phyloP scores from a whole-genome alignment of 2,113 vertebrate genomes.

The Percina caprodes region DNA sequence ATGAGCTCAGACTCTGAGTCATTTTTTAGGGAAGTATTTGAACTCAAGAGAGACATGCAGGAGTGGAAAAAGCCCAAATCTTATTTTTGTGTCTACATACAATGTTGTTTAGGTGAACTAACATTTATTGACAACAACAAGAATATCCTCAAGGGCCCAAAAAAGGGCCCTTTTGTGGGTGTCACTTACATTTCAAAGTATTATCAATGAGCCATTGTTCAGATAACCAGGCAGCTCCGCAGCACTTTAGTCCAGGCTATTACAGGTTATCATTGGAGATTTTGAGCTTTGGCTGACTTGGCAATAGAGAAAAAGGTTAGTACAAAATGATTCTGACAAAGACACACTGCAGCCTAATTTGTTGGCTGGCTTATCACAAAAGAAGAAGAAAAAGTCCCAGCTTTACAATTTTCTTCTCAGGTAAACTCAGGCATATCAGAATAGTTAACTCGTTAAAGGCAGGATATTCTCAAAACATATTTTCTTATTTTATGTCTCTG shows the following conservation, averaged over 20 bases:
- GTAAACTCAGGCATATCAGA: conserved; percentile 39
- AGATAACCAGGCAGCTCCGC: conserved; percentile 31
- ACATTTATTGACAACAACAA: conserved; percentile 12
- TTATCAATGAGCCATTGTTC: conserved; percentile 36
- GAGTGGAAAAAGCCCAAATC: neutral
- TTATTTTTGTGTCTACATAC: neutral
- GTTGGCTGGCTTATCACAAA: conserved; percentile 27
- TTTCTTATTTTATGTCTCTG: neutral
- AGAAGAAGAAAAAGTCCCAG: neutral
- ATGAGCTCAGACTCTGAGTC: conserved; percentile 6
- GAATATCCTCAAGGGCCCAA: neutral
- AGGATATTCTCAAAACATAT: conserved; percentile 1
- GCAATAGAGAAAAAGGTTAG: conserved; percentile 59
- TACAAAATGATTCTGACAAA: conserved; percentile 43
- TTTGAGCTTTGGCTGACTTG: conserved; percentile 66
- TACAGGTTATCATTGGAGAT: conserved; percentile 67
- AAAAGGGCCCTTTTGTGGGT: conserved; percentile 28
- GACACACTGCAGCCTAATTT: conserved; percentile 29
- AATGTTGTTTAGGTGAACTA: neutral
- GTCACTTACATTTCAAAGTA: conserved; percentile 46
- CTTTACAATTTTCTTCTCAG: conserved; percentile 29
- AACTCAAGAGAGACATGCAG: neutral
- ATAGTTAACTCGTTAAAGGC: conserved; percentile 13
- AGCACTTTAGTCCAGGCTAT: conserved; percentile 43
- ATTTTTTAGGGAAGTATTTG: conserved; percentile 24